Conservation (phyloP, 2,113 vertebrate genomes). For the Fulmarus glacialis region DNA sequence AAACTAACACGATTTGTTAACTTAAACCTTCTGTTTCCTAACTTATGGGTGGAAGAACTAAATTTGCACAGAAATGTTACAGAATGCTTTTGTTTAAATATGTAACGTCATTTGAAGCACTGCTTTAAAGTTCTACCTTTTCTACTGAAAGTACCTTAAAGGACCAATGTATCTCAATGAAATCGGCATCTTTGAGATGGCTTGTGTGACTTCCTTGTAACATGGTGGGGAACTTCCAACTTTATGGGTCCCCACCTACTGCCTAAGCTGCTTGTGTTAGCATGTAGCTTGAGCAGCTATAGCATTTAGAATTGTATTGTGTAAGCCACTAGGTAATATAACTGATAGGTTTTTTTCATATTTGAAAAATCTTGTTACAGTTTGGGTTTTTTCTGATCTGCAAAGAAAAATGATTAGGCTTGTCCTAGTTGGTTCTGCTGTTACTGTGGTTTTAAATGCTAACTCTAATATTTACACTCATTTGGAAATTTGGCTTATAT, state of each 20-base stretch:
- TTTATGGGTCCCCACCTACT: background rate
- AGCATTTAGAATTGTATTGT: background rate
- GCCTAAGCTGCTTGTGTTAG: background rate
- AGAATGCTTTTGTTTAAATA: background rate
- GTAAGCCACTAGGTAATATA: background rate
- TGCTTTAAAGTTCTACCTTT: background rate
- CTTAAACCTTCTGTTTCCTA: background rate
- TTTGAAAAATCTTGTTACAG: background rate
- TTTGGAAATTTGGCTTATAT: background rate
- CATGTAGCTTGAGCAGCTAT: background rate
- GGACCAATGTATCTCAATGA: background rate
- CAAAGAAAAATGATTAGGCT: background rate
- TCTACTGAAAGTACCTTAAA: background rate
- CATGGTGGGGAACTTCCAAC: background rate
- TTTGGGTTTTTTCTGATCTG: background rate
- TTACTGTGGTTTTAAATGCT: background rate
- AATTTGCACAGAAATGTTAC: slow-evolving; percentile 20
- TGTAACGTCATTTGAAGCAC: background rate
- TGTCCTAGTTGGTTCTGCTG: background rate
- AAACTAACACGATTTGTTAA: background rate
- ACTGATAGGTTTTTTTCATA: background rate
- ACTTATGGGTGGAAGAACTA: background rate
- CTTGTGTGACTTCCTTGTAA: background rate
- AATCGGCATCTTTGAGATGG: background rate
- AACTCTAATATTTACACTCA: background rate